These are phyloP conservation scores for Sinocyclocheilus anshuiensis DNA, from an alignment of 2,113 vertebrate genomes.

Conservation along the genomic window DNA sequence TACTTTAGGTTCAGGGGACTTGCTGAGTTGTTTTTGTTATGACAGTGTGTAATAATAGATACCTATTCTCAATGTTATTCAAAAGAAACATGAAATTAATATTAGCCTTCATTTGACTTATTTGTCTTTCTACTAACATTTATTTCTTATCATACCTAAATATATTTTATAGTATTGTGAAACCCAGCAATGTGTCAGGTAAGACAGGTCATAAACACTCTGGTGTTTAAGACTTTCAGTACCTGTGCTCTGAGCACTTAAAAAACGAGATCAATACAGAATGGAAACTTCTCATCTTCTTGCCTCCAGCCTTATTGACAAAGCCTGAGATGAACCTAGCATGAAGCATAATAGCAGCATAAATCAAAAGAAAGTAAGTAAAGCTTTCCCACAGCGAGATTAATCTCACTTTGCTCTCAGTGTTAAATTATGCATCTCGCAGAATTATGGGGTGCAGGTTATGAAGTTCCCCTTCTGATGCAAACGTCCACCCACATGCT, in stretches of 20 bases:
- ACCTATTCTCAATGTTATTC: neutral
- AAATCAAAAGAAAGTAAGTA: conserved; percentile 67
- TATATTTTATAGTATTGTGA: neutral
- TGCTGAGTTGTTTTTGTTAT: neutral
- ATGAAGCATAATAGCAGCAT: conserved; percentile 61
- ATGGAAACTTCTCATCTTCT: conserved; percentile 55
- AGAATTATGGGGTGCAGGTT: conserved; percentile 54
- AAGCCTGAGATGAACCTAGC: conserved; percentile 38
- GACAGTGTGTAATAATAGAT: neutral
- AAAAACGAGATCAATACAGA: conserved; percentile 50
- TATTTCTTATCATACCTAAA: neutral
- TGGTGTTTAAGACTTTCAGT: conserved; percentile 10
- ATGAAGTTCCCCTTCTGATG: conserved; percentile 31
- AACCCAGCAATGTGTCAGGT: neutral
- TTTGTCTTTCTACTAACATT: neutral
- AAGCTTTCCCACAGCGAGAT: conserved; percentile 62
- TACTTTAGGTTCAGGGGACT: neutral
- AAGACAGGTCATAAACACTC: conserved; percentile 13
- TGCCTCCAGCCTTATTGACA: conserved; percentile 32
- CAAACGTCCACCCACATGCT: conserved; percentile 34
- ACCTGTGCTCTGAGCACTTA: conserved; percentile 28
- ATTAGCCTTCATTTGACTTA: neutral
- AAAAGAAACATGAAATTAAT: too few species aligned
- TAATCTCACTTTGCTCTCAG: conserved; percentile 52
- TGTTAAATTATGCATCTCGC: conserved; percentile 60